A percentile compares a stretch with the other conserved stretches of the same genome.
Conservation (phyloP, 2,113 vertebrate species). For the Tringa solitaria region DNA sequence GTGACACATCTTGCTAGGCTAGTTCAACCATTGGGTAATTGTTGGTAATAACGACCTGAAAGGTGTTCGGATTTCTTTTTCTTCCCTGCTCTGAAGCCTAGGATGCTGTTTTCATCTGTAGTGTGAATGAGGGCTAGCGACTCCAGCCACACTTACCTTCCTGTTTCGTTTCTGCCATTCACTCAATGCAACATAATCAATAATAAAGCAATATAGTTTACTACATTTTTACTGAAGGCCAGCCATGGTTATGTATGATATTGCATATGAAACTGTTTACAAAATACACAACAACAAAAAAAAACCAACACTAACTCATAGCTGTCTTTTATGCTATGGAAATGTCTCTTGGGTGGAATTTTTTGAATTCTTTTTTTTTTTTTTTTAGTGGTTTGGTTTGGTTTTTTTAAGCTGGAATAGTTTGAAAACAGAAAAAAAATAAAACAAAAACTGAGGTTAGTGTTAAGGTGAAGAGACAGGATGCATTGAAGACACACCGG, state of each 20-base stretch:
- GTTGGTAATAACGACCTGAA: conserved; percentile 83
- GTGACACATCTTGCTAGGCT: conserved; percentile 92
- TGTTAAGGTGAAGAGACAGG: conserved; percentile 20
- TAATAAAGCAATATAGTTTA: conserved; percentile 84
- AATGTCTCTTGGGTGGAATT: conserved; percentile 66
- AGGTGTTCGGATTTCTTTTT: conserved; percentile 81
- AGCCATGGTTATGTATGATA: conserved; percentile 83
- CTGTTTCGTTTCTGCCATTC: conserved; percentile 71
- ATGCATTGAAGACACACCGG: conserved; percentile 53
- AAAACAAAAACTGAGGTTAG: neutral
- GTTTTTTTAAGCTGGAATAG: conserved; percentile 38
- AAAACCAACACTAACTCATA: conserved; percentile 74
- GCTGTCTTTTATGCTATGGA: conserved; percentile 73
- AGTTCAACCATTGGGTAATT: conserved; percentile 85
- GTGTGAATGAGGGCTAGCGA: conserved; percentile 79
- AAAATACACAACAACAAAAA: conserved; percentile 29
- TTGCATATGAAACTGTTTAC: conserved; percentile 84
- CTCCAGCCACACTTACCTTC: conserved; percentile 73
- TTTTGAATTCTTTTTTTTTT: conserved; percentile 6
- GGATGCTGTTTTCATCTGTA: conserved; percentile 64
- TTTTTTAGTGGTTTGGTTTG: conserved; percentile 40
- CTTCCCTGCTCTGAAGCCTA: conserved; percentile 44
- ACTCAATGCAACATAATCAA: conserved; percentile 76
- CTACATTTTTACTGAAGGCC: conserved; percentile 80
- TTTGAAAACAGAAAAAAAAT: conserved; percentile 1